Evolutionary conservation across 2,888 invertebrate species (phyloP).

Genomic region (Drosophila neutralis): DNA sequence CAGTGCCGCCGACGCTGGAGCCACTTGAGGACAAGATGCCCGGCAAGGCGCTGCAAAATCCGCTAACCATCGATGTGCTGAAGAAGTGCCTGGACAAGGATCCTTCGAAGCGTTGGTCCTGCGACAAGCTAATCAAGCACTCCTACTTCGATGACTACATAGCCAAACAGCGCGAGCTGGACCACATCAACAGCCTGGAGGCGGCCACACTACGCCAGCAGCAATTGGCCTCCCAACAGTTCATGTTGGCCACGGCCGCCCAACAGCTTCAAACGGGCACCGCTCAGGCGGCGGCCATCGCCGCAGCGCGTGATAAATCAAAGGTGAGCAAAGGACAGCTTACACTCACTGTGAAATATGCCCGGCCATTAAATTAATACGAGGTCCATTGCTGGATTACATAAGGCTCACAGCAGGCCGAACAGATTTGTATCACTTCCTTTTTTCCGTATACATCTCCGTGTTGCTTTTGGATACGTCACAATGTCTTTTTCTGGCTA

Average conservation of each 20-base stretch:
- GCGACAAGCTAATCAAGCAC: slow-evolving; percentile 95
- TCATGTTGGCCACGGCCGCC: slow-evolving; percentile 74
- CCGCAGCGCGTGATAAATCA: slow-evolving; percentile 86
- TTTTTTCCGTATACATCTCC: background rate
- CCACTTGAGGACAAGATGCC: slow-evolving; percentile 95
- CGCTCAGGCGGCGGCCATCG: slow-evolving; percentile 69
- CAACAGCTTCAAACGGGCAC: slow-evolving; percentile 76
- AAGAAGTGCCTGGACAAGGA: slow-evolving; percentile 98
- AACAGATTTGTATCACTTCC: background rate
- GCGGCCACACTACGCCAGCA: slow-evolving; percentile 79
- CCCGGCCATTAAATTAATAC: background rate
- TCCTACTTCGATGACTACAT: slow-evolving; percentile 96
- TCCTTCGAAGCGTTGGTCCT: slow-evolving; percentile 95
- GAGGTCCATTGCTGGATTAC: background rate
- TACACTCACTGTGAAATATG: background rate
- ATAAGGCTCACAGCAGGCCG: background rate
- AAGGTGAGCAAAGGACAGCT: slow-evolving; percentile 84
- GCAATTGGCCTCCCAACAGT: slow-evolving; percentile 78
- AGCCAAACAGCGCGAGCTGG: slow-evolving; percentile 90
- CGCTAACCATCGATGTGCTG: slow-evolving; percentile 92
- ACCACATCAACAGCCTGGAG: slow-evolving; percentile 83
- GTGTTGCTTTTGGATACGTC: background rate
- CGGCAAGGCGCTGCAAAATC: slow-evolving; percentile 88
- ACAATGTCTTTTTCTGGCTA: background rate
- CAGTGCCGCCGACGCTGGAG: slow-evolving; percentile 94